These are phyloP conservation scores for Drosophila kepulauana DNA, from an alignment of 1,140 invertebrate species.

Conservation along the genomic window DNA sequence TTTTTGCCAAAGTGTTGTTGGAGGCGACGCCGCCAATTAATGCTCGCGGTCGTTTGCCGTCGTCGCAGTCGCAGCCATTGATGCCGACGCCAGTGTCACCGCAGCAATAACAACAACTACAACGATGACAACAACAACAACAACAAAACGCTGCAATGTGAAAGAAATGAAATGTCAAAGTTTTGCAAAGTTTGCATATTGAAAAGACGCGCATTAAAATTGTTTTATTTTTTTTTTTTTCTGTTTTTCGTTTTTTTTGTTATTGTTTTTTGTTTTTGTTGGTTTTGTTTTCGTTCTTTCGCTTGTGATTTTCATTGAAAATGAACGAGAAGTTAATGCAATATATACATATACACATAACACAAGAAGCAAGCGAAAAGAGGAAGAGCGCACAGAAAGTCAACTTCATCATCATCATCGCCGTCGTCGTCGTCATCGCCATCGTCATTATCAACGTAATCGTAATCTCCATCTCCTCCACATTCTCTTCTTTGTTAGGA, in stretches of 20 bases:
- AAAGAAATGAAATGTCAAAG: slow-evolving; percentile 60
- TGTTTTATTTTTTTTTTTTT: slow-evolving; percentile 14
- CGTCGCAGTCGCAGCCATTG: slow-evolving; percentile 42
- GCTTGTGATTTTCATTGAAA: slow-evolving; percentile 43
- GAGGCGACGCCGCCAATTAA: slow-evolving; percentile 56
- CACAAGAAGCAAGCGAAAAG: slow-evolving; percentile 25
- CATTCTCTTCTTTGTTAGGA: slow-evolving; percentile 59
- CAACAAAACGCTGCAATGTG: slow-evolving; percentile 57
- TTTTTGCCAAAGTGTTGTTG: slow-evolving; percentile 44
- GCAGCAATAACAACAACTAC: slow-evolving; percentile 50
- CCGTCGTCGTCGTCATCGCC: slow-evolving; percentile 11
- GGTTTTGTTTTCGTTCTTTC: slow-evolving; percentile 32
- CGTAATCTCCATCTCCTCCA: slow-evolving; percentile 41
- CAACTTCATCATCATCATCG: slow-evolving; percentile 22
- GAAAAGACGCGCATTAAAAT: slow-evolving; percentile 41
- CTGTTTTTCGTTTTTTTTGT: slow-evolving; percentile 4
- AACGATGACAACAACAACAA: slow-evolving; percentile 44
- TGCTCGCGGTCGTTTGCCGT: slow-evolving; percentile 26
- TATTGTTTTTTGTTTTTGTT: slow-evolving; percentile 15
- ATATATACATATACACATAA: slow-evolving; percentile 18
- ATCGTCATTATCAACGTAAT: slow-evolving; percentile 16
- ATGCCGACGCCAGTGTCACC: slow-evolving; percentile 56
- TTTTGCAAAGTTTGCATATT: slow-evolving; percentile 66
- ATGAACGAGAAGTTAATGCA: slow-evolving; percentile 36
- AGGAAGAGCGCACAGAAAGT: slow-evolving; percentile 26